These are phyloP conservation scores for Chouioia cunea DNA, from an alignment of 2,888 invertebrate species.

Conservation along the genomic window DNA sequence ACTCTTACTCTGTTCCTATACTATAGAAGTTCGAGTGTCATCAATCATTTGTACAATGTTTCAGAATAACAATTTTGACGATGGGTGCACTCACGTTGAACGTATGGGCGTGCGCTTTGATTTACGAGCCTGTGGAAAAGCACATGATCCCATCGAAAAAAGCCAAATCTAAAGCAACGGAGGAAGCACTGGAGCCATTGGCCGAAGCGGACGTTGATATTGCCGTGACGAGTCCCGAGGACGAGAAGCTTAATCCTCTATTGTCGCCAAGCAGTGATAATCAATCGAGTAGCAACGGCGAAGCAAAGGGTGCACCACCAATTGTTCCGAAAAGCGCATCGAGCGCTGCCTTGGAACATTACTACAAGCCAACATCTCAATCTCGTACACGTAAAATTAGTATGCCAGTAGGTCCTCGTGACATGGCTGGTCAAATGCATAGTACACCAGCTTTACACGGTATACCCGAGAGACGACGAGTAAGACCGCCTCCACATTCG, in stretches of 20 bases:
- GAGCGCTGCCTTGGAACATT: constrained; percentile 77
- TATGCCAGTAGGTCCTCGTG: constrained; percentile 72
- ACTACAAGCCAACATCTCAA: constrained; percentile 59
- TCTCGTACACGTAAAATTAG: constrained; percentile 74
- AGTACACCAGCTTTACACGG: constrained; percentile 77
- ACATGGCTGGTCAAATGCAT: constrained; percentile 72
- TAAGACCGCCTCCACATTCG: constrained; percentile 73
- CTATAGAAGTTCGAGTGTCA: no score
- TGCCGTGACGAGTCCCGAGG: constrained; percentile 57
- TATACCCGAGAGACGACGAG: constrained; percentile 74
- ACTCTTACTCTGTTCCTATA: no score
- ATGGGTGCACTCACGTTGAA: constrained; percentile 87
- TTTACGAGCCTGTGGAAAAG: constrained; percentile 86
- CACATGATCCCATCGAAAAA: constrained; percentile 74
- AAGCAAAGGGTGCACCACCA: constrained; percentile 51
- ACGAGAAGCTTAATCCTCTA: constrained; percentile 56
- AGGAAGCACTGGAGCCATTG: constrained; percentile 36
- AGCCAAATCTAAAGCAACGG: constrained; percentile 9
- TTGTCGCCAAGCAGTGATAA: constrained; percentile 35
- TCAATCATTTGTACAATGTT: no score
- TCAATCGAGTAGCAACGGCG: constrained; percentile 16
- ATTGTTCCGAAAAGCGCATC: constrained; percentile 74
- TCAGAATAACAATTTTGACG: constrained; percentile 83
- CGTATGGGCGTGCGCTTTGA: constrained; percentile 85
- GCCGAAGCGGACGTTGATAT: constrained; percentile 53